Conservation (phyloP, 2,797 vertebrate genomes). For the Chelonia mydas region DNA sequence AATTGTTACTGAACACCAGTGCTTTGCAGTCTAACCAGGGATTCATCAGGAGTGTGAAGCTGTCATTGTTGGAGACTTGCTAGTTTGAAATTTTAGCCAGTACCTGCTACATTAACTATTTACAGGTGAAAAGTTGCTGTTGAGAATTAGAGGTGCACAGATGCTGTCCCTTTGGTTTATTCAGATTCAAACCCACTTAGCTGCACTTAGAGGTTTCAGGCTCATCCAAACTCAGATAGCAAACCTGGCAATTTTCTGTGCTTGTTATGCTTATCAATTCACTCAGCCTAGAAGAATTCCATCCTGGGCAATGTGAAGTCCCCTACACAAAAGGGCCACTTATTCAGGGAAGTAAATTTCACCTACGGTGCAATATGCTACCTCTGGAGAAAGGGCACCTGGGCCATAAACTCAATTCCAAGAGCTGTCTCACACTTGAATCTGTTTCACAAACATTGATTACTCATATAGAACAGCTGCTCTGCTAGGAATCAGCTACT, state of each 20-base stretch:
- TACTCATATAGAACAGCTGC: background rate
- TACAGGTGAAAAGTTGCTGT: background rate
- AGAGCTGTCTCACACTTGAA: background rate
- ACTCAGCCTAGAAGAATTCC: background rate
- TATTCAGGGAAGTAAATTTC: background rate
- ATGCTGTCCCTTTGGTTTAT: background rate
- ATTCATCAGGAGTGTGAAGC: background rate
- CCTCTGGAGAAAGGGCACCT: background rate
- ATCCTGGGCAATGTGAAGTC: background rate
- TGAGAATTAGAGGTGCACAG: background rate
- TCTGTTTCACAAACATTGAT: fast-evolving
- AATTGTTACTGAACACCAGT: background rate
- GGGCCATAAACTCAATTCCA: background rate
- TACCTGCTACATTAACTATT: background rate
- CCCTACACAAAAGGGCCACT: background rate
- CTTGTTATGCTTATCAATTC: background rate
- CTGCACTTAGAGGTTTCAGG: background rate
- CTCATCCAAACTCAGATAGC: background rate
- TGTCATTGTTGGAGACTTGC: fast-evolving
- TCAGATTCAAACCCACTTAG: background rate
- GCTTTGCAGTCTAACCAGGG: background rate
- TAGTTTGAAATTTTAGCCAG: background rate
- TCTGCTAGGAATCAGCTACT: background rate
- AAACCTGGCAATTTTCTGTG: background rate
- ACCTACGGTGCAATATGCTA: background rate